Evolutionary conservation across 2,888 invertebrate genomes (phyloP).

Genomic region (Pyrochroa serraticornis): DNA sequence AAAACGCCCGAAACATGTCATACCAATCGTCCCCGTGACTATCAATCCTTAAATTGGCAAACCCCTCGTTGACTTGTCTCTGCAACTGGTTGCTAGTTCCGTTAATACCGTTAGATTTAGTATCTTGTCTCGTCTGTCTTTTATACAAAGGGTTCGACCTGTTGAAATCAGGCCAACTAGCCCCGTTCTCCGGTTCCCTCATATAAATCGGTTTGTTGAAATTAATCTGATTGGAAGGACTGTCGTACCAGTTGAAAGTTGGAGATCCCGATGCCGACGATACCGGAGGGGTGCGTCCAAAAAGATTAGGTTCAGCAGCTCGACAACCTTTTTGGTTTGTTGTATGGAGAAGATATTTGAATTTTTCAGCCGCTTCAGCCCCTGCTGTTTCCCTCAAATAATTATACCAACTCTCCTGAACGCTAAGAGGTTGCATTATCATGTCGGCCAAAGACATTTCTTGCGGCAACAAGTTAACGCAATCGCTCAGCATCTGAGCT

Average conservation of each 20-base stretch:
- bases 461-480: constrained; percentile 60
- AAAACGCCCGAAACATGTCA: constrained; percentile 51
- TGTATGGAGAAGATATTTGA: constrained; percentile 54
- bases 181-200: constrained; percentile 39
- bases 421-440: constrained; percentile 58
- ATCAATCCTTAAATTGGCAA: constrained; percentile 49
- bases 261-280: constrained; percentile 44
- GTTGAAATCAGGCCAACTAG: constrained; percentile 15
- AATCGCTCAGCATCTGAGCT: constrained; percentile 48
- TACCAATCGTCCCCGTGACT: constrained; percentile 43
- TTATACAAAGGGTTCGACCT: constrained; percentile 61
- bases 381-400: constrained; percentile 63
- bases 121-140: constrained; percentile 8
- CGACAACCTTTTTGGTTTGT: constrained; percentile 45
- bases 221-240: constrained; percentile 52
- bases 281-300: constrained; percentile 40
- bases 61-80: constrained; percentile 51
- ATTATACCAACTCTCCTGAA: constrained; percentile 61
- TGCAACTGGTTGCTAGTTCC: constrained; percentile 45
- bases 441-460: constrained; percentile 65
- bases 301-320: constrained; percentile 39
- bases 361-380: constrained; percentile 64
- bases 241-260: constrained; percentile 52
- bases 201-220: constrained; percentile 54
- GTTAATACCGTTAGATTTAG: constrained; percentile 33